Conservation (phyloP, 1,140 invertebrate species). For the Bombus picipes region DNA sequence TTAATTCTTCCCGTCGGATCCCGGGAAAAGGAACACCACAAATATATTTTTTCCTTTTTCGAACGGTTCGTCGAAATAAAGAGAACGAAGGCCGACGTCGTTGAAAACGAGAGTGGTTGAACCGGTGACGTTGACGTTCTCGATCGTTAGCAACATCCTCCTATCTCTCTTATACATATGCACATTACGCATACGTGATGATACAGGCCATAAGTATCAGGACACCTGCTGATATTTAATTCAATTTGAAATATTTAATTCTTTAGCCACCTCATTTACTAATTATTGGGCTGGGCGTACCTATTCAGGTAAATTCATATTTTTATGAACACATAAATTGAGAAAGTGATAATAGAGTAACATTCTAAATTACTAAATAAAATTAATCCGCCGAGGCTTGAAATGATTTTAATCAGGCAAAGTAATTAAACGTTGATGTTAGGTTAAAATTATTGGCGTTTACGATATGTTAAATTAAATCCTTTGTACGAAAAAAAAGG, state of each 20-base stretch:
- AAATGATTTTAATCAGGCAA: background rate
- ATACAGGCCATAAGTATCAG: background rate
- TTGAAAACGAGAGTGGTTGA: constrained; percentile 38
- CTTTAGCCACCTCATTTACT: background rate
- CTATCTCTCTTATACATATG: background rate
- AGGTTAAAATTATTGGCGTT: background rate
- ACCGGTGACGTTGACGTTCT: background rate
- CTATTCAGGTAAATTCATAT: background rate
- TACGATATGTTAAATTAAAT: constrained; percentile 2
- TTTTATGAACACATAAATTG: background rate
- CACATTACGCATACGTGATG: background rate
- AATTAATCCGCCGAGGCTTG: background rate
- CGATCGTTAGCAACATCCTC: background rate
- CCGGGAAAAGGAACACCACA: constrained; percentile 35
- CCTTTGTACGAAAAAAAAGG: background rate
- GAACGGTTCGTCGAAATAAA: background rate
- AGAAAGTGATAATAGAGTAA: background rate
- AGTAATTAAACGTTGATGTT: constrained; percentile 1
- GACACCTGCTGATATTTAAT: background rate
- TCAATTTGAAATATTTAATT: background rate
- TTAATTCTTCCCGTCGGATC: constrained; percentile 44
- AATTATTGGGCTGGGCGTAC: background rate
- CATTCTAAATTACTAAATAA: too few species aligned
- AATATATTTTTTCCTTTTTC: constrained; percentile 16
- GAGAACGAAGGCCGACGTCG: background rate